Base-by-base conservation (phyloP, 1,140 invertebrate genomes). In the Zaprionus africanus region DNA sequence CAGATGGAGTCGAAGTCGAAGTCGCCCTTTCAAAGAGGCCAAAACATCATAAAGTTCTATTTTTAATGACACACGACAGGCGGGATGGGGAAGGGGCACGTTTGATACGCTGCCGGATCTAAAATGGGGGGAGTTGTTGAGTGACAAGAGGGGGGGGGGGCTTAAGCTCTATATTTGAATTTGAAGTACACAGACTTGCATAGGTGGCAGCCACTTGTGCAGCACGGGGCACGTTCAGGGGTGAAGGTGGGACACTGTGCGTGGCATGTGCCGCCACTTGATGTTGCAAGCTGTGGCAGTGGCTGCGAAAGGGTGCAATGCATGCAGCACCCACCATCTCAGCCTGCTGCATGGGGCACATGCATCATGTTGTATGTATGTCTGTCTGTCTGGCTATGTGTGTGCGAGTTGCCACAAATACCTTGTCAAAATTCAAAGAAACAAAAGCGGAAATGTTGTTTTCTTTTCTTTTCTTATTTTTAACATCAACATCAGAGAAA, bases 381-480 rank as follows among this genome's bases (percentile, higher is more conserved):
- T 63, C 5, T 34, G 26, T 28, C 15, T 53, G 28, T 19, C 22
- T 38, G 22, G 24, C 15, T 53, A 9, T 38, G 31, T 13, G 19
- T 31, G 31, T 34, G 31, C 9, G 31, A 46, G 41, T 46, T 46
- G 41, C 41, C 51, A 46, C 77, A 69, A 72, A 78, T 65, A 76
- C 69, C 84, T 74, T 87, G 84, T 87, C 75, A 81, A 88, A 84
- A 87, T 87, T 87, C 84, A 88, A 84, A 87, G 84, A 88, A 87
- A 88, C 84, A 88, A 87, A 87, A 87, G 84, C 84, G 84, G 84
- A 87, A 88, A 87, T 88, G 84, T 90, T 87, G 68, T 88, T 83
- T 84, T 87, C 88, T 68, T 82, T 83, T 84, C 75, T 87, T 88
- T 84, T 78, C 71, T 84, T 78, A 88, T 88, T 87, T 87, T 87